These are phyloP conservation scores for Xenus cinereus DNA, from an alignment of 2,113 vertebrate genomes.

Conservation along the genomic window DNA sequence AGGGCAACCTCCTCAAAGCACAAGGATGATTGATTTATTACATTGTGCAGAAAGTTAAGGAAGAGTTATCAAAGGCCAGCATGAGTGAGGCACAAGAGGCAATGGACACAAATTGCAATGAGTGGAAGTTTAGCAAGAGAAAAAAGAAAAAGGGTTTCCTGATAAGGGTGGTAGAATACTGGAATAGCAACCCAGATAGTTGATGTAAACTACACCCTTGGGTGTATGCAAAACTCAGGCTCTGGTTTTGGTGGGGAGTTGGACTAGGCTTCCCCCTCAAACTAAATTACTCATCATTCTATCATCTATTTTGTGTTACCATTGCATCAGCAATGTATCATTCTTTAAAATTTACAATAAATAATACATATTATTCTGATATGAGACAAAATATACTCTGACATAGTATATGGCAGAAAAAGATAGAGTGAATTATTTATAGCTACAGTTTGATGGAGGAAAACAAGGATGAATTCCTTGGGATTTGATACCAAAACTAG, in stretches of 20 bases:
- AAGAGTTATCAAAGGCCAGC: not conserved
- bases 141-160: not conserved
- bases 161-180: not conserved
- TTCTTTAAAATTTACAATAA: not conserved
- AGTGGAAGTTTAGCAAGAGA: not conserved
- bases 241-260: accelerated
- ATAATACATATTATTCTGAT: not conserved
- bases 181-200: not conserved
- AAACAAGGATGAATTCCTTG: not conserved
- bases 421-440: not conserved
- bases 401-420: not conserved
- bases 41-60: not conserved
- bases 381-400: not conserved
- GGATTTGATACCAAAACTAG: not conserved
- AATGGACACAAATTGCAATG: not conserved
- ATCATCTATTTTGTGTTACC: not conserved
- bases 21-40: not conserved
- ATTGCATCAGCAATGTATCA: not conserved
- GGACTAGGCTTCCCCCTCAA: not conserved
- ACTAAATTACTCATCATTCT: not conserved
- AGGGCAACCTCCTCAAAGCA: not conserved
- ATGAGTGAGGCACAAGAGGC: not conserved
- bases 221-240: not conserved
- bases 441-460: not conserved
- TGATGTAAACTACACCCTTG: not conserved